These are phyloP conservation scores for Epiblema foenella DNA, from an alignment of 2,888 invertebrate genomes.

Conservation along the genomic window DNA sequence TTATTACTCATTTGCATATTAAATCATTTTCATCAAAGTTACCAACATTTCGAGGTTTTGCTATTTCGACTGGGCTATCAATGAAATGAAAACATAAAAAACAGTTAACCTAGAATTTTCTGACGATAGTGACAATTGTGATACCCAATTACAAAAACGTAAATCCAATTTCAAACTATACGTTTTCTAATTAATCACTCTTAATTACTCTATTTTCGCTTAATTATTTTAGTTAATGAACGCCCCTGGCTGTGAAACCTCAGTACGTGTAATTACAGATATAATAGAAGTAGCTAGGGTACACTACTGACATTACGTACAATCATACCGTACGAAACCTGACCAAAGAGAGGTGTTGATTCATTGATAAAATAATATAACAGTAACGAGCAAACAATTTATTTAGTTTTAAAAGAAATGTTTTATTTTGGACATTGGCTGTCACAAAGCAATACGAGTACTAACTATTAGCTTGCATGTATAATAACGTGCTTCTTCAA, in stretches of 20 bases:
- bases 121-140: background rate
- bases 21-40: too few species aligned
- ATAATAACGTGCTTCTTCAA: background rate
- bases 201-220: constrained; percentile 33
- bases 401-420: background rate
- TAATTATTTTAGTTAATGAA: constrained; percentile 25
- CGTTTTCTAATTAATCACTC: constrained; percentile 2
- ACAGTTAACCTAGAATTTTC: background rate
- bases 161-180: constrained; percentile 19
- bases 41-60: too few species aligned
- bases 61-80: too few species aligned
- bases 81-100: background rate
- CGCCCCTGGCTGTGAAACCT: background rate
- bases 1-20: background rate
- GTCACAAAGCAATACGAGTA: constrained; percentile 2
- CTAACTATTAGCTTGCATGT: background rate
- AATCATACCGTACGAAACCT: background rate
- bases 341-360: background rate
- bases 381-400: background rate
- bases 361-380: background rate
- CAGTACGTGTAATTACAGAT: constrained; percentile 27
- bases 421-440: background rate
- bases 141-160: background rate
- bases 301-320: background rate
- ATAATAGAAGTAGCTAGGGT: background rate